Evolutionary conservation across 2,888 invertebrate species (phyloP).

Genomic region (Tanytarsus gracilentus): DNA sequence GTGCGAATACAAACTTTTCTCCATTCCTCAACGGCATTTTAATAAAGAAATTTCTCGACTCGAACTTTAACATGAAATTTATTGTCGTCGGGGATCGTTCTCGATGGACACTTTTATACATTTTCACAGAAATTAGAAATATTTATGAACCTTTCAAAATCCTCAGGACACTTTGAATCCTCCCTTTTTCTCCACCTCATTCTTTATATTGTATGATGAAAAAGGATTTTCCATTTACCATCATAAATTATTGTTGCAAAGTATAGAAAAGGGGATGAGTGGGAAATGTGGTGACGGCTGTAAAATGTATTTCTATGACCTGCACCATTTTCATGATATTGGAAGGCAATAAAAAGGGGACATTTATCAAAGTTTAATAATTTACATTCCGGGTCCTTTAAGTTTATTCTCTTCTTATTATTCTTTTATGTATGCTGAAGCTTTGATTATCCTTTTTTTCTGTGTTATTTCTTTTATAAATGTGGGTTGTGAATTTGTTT

Average conservation of each 20-base stretch:
- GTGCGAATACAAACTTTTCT: neutral
- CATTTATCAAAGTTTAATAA: conserved; percentile 29
- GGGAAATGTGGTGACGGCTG: too few species aligned
- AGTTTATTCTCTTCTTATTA: too few species aligned
- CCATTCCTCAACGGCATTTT: conserved; percentile 2
- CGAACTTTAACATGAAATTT: conserved; percentile 16
- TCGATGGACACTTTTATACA: conserved; percentile 14
- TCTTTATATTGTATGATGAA: neutral
- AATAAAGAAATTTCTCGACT: conserved; percentile 4
- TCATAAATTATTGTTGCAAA: conserved; percentile 21
- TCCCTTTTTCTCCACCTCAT: conserved; percentile 9
- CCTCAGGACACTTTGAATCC: conserved; percentile 1
- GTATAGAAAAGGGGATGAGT: too few species aligned
- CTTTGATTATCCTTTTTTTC: neutral
- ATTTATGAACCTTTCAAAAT: conserved; percentile 27
- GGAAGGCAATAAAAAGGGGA: conserved; percentile 26
- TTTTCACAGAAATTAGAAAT: conserved; percentile 23
- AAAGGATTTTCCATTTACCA: neutral
- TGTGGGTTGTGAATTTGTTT: too few species aligned
- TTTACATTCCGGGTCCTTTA: conserved; percentile 10
- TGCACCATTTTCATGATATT: neutral
- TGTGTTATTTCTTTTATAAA: too few species aligned
- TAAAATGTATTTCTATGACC: too few species aligned
- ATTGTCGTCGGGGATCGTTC: conserved; percentile 6
- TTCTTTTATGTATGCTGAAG: neutral